Evolutionary conservation across 1,140 invertebrate species (phyloP).

Genomic region (Zaprionus taronus): DNA sequence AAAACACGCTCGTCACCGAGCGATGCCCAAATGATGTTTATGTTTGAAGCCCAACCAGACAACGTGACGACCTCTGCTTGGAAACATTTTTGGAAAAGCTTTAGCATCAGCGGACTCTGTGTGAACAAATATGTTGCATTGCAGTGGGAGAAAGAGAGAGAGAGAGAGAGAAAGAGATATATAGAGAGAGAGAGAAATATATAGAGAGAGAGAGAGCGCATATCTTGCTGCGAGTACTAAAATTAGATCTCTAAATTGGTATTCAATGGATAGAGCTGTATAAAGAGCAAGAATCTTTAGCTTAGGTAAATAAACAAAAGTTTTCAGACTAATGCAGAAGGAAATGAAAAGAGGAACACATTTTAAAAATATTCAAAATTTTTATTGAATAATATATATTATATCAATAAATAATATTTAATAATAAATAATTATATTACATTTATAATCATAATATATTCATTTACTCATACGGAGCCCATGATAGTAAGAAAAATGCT

Average conservation of each 20-base stretch:
- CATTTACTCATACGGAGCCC: no score
- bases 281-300: background rate
- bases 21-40: slow-evolving; percentile 49
- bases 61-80: background rate
- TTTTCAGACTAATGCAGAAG: background rate
- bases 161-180: background rate
- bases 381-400: no score
- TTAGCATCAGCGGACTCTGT: slow-evolving; percentile 12
- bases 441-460: no score
- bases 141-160: background rate
- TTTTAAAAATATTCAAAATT: no score
- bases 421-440: background rate
- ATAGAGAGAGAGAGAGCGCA: background rate
- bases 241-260: background rate
- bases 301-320: slow-evolving; percentile 17
- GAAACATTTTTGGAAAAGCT: slow-evolving; percentile 15
- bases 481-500: background rate
- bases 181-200: background rate
- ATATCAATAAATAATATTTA: background rate
- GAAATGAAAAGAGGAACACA: background rate
- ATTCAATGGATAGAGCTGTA: slow-evolving; percentile 7
- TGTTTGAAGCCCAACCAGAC: slow-evolving; percentile 17
- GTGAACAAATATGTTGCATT: slow-evolving; percentile 11
- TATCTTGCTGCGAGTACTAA: background rate
- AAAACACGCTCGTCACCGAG: slow-evolving; percentile 70